Evolutionary conservation across 2,797 vertebrate genomes (phyloP), one percentile per base, ranked within the genome.

Genomic region (Coracias cyanogaster): DNA sequence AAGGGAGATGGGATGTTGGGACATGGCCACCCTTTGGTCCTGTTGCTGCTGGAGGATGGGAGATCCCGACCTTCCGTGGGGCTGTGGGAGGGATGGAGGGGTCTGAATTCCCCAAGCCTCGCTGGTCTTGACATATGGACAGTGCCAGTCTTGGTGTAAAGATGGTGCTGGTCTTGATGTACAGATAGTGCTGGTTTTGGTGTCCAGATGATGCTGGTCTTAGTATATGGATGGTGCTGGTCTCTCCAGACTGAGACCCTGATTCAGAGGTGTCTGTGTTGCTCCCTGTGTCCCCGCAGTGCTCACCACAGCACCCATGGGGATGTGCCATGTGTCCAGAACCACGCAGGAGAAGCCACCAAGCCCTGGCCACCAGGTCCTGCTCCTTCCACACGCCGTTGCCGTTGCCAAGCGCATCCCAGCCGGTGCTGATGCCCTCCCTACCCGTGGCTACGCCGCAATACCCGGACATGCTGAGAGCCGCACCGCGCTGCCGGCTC

Each of bases 401-500:
- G 64, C 67, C 5, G 1, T 61, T 26, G 9, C 1, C 5, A 4
- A 86, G 37, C 6, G 0, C 28, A 35, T 52, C 51, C 37, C 54
- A 10, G n/a, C 66, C 3, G 3, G 25, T 57, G 43, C 33, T 1
- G 17, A 13, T 85, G 43, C 71, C 60, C 25, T 72, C 45, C 78
- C 81, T 58, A 12, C 39, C 80, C 15, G 0, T 28, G 29, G 52
- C 52, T 54, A 0, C 8, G 16, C 52, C 11, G 5, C 0, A 4
- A 39, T 71, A 64, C 61, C 45, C 1, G 2, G 39, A 29, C 61
- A 13, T 5, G 6, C 60, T 1, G 5, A 37, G 84, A 69, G 55
- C 86, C 8, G 3, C 62, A 2, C 18, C 1, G 3, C 0, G 1
- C 31, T 8, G 4, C 74, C 3, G 0, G 69, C 52, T 11, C 16